Conservation (phyloP, 2,797 vertebrate species). For the Microctenopoma stevenorrisi region DNA sequence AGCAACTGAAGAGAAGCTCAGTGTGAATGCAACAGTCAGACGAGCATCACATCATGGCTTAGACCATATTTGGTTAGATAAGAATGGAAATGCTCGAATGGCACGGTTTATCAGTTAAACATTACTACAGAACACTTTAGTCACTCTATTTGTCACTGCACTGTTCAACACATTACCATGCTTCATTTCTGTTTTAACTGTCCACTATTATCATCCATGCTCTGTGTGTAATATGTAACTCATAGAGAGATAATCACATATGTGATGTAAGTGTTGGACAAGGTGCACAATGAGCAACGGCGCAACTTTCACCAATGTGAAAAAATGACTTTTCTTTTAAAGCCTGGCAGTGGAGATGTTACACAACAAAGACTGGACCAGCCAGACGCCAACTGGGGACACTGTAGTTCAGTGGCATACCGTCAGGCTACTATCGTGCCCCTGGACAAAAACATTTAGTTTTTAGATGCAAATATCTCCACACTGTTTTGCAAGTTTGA, state of each 20-base stretch:
- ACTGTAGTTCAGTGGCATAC: too few species aligned
- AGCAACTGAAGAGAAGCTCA: background rate
- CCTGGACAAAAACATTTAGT: too few species aligned
- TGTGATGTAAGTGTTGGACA: background rate
- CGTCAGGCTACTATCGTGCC: too few species aligned
- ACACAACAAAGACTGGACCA: too few species aligned
- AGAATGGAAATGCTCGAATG: conserved; percentile 31
- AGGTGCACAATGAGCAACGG: too few species aligned
- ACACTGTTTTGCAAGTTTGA: too few species aligned
- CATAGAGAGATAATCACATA: background rate
- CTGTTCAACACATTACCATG: background rate
- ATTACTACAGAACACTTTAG: background rate
- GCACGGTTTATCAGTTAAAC: conserved; percentile 16
- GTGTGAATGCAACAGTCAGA: conserved; percentile 11
- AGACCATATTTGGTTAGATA: conserved; percentile 66
- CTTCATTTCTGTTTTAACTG: background rate
- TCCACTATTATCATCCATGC: background rate
- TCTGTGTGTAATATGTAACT: background rate
- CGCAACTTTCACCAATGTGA: too few species aligned
- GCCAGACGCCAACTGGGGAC: too few species aligned
- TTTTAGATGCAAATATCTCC: too few species aligned
- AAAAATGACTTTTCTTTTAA: too few species aligned
- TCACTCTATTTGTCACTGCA: background rate
- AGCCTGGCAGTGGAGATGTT: too few species aligned
- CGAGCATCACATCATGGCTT: conserved; percentile 25